A percentile compares a stretch with the other conserved stretches of the same genome.
Evolutionary conservation across 2,888 invertebrate species (phyloP).

Genomic region (Lordiphosa fenestrarum): DNA sequence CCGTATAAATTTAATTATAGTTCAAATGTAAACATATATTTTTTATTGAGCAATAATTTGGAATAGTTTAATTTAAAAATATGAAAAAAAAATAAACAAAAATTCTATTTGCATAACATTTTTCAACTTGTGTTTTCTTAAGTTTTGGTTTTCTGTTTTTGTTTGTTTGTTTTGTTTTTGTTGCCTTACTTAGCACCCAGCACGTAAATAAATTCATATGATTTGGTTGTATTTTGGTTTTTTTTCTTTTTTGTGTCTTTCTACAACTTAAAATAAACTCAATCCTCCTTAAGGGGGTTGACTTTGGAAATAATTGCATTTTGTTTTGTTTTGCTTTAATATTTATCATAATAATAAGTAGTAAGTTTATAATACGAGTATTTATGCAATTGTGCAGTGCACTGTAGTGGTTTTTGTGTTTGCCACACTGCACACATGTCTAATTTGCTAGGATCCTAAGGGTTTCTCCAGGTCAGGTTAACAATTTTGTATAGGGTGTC

Average conservation of each 20-base stretch:
- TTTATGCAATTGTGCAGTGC: conserved; percentile 7
- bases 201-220: conserved; percentile 66
- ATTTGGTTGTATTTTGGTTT: conserved; percentile 39
- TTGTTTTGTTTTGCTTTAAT: neutral
- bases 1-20: conserved; percentile 4
- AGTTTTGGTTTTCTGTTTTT: conserved; percentile 6
- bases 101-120: conserved; percentile 30
- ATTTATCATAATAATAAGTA: too few relatives aligned
- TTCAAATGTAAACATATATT: conserved; percentile 12
- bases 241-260: conserved; percentile 1
- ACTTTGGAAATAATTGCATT: conserved; percentile 2
- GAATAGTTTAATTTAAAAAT: conserved; percentile 12
- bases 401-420: too few relatives aligned
- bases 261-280: conserved; percentile 5
- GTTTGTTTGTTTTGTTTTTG: conserved; percentile 29
- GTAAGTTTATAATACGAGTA: conserved; percentile 10
- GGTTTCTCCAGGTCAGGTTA: too few relatives aligned
- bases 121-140: conserved; percentile 15
- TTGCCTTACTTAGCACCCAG: conserved; percentile 69
- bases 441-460: too few relatives aligned
- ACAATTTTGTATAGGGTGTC: too few relatives aligned
- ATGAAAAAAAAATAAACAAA: conserved; percentile 14
- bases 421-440: too few relatives aligned
- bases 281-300: neutral
- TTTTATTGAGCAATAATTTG: conserved; percentile 17